A percentile compares a stretch with the other conserved stretches of the same genome.
phyloP scores from a whole-genome alignment of 2,113 vertebrate genomes.

The Smithornis capensis region DNA sequence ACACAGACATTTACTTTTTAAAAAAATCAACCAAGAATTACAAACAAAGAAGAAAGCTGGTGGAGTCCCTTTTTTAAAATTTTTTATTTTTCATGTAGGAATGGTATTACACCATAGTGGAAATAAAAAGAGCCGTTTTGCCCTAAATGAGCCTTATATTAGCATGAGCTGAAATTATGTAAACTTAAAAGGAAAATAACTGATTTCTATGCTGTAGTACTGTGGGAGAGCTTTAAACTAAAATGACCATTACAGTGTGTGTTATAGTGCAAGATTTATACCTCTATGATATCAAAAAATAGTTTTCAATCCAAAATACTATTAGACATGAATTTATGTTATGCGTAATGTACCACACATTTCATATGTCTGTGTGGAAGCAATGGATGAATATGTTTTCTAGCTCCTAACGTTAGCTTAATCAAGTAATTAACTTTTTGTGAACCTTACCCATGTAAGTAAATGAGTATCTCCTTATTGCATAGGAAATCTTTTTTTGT shows the following conservation, averaged over 20 bases:
- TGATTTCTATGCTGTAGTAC: neutral
- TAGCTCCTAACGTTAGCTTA: neutral
- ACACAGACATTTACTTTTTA: neutral
- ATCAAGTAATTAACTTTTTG: neutral
- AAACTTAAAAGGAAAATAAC: neutral
- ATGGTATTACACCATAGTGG: neutral
- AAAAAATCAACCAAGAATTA: neutral
- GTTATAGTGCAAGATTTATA: neutral
- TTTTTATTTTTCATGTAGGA: neutral
- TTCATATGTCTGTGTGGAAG: neutral
- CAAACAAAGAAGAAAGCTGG: neutral
- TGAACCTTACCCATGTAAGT: neutral
- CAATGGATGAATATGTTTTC: neutral
- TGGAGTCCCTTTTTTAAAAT: accelerated
- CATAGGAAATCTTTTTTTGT: neutral
- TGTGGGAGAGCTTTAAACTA: neutral
- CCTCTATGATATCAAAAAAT: neutral
- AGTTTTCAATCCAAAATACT: neutral
- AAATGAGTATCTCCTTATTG: neutral
- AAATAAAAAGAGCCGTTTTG: neutral
- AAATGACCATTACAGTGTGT: neutral
- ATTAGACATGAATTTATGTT: neutral
- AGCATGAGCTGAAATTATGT: accelerated
- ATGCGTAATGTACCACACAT: neutral
- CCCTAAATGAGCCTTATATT: neutral